phyloP scores from a whole-genome alignment of 2,797 vertebrate species.

The Carapus acus region DNA sequence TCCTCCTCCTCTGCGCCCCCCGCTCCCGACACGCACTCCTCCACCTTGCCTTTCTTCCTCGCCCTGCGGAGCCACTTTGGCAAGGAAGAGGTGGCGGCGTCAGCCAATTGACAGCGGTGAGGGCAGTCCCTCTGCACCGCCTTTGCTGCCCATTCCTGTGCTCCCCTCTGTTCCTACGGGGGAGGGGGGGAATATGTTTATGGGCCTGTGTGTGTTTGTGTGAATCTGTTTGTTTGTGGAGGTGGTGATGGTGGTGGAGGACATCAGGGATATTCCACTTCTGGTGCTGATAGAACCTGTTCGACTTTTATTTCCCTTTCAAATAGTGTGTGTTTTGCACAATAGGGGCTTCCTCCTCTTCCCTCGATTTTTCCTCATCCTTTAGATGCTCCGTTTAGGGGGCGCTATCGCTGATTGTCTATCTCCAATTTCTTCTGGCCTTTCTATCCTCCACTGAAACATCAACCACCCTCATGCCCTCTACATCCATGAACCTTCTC shows the following conservation, averaged over 20 bases:
- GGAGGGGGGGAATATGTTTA: conserved; percentile 26
- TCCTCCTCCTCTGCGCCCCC: no score
- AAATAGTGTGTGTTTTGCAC: no score
- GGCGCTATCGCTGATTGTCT: no score
- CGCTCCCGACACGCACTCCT: conserved; percentile 53
- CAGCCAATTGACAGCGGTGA: conserved; percentile 67
- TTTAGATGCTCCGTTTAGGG: no score
- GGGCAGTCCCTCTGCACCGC: conserved; percentile 32
- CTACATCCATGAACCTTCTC: no score
- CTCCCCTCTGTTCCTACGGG: conserved; percentile 55
- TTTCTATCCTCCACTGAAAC: conserved; percentile 34
- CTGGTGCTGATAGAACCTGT: conserved; percentile 54
- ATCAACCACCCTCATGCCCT: no score
- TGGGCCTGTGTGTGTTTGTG: conserved; percentile 38
- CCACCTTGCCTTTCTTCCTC: conserved; percentile 52
- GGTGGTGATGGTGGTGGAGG: conserved; percentile 36
- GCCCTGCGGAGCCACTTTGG: conserved; percentile 73
- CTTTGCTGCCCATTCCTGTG: conserved; percentile 23
- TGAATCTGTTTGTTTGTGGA: conserved; percentile 13
- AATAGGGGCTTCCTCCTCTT: no score
- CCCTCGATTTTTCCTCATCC: no score
- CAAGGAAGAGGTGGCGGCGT: conserved; percentile 61
- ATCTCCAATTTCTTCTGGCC: no score
- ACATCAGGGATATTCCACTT: conserved; percentile 48
- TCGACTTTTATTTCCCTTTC: conserved; percentile 23